A percentile compares a stretch with the other conserved stretches of the same genome.
phyloP scores from a whole-genome alignment of 2,888 invertebrate species.

The Cancer borealis region DNA sequence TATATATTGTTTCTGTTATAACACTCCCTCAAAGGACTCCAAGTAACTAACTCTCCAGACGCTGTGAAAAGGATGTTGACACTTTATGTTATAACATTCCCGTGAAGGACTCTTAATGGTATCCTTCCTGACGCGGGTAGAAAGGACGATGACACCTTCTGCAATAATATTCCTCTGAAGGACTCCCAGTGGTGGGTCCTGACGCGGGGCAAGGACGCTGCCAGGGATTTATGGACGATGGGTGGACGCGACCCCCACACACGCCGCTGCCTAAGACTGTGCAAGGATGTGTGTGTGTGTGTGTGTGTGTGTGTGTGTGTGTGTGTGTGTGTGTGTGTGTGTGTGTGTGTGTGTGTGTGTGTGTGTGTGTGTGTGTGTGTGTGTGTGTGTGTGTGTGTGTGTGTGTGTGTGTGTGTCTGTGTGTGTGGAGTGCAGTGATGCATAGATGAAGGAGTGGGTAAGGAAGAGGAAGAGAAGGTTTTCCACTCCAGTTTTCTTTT shows the following conservation, averaged over 20 bases:
- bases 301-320: background rate
- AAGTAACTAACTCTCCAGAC: background rate
- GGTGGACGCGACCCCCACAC: background rate
- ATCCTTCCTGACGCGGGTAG: background rate
- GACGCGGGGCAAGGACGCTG: background rate
- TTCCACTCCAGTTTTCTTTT: too few species aligned
- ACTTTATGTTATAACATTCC: background rate
- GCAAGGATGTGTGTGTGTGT: background rate
- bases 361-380: background rate
- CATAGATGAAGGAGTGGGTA: background rate
- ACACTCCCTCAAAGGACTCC: too few species aligned
- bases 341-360: background rate
- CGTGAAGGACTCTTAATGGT: background rate
- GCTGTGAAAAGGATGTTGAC: background rate
- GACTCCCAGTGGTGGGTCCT: background rate
- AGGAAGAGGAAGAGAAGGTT: background rate
- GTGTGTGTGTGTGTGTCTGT: background rate
- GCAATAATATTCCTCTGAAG: constrained; percentile 6
- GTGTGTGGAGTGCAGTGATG: background rate
- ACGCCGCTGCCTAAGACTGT: background rate
- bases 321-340: background rate
- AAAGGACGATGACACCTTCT: background rate
- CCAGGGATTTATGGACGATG: background rate
- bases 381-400: background rate
- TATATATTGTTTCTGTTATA: background rate